Base-by-base conservation (phyloP, 2,888 invertebrate genomes). In the Caenorhabditis sp. region DNA sequence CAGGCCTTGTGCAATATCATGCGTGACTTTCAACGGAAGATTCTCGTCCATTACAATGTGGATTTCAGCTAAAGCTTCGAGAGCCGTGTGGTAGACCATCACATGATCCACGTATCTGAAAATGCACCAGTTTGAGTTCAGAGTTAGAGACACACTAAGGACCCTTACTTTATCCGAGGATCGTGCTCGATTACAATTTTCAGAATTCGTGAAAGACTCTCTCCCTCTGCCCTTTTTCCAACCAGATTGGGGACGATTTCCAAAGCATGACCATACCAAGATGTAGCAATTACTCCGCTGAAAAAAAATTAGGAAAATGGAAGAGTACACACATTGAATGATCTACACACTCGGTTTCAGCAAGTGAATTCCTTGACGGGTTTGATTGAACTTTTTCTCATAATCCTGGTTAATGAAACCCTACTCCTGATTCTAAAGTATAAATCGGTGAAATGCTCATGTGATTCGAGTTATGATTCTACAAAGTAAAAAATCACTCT, bases 61-160 rank as follows among this genome's bases (percentile, higher is more conserved):
- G 26, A 92, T 72, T 68, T 89, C 90, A 7, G 89, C 91, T 26
- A 90, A 73, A 79, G 93, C 93, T 84, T 93, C 92, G 49, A 89
- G 91, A 22, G 93, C 93, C 66, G 93, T 93, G 89, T 94, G 93
- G 87, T 93, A 94, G 4, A 93, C 93, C 74, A 93, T 90, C 26
- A 93, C 92, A 16, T 93, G 93, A 88, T 94, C 94, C 28, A 94
- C 85, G 68, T 81, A 82, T 74, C 87, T 86, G 59, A 26, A 85
- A 77, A 41, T 12, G 24, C n/a, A 44, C 8, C 19, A 58, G 35
- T 31, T 75, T 38, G 8, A 24, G 7, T n/a, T n/a, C n/a, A n/a
- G n/a, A n/a, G n/a, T n/a, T 16, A 14, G 22, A 24, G 19, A 58
- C 31, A 63, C n/a, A n/a, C n/a, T n/a, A 38, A 47, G 19, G 24